These are phyloP conservation scores for Resseliella maxima DNA, from an alignment of 2,888 invertebrate genomes.

Conservation along the genomic window DNA sequence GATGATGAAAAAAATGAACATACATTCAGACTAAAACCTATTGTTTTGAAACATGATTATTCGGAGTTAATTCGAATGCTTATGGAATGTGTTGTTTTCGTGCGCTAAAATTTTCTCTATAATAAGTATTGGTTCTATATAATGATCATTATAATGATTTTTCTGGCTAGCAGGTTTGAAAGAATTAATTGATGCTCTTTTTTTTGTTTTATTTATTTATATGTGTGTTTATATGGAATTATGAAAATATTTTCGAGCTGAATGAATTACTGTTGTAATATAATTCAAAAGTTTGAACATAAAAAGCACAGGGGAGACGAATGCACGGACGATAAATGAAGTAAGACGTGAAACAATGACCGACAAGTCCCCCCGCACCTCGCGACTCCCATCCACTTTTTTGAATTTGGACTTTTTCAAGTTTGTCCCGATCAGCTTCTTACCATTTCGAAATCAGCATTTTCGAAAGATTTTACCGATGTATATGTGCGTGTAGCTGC, in stretches of 20 bases:
- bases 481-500: too few relatives aligned
- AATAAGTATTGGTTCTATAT: too few relatives aligned
- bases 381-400: too few relatives aligned
- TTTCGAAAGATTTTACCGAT: too few relatives aligned
- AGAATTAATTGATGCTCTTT: conserved; percentile 28
- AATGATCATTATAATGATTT: background rate
- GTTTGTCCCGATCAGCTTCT: too few relatives aligned
- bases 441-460: too few relatives aligned
- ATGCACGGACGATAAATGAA: too few relatives aligned
- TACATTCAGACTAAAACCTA: background rate
- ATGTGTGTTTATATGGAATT: background rate
- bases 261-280: conserved; percentile 2
- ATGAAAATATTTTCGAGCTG: background rate
- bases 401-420: too few relatives aligned
- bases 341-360: too few relatives aligned
- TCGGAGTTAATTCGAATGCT: background rate
- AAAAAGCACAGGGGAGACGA: background rate
- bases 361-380: too few relatives aligned
- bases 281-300: background rate
- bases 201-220: too few relatives aligned
- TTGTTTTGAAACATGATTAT: conserved; percentile 10
- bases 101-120: background rate
- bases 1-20: too few relatives aligned
- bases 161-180: background rate
- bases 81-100: background rate